Percentiles rank a stretch among this genome's conserved stretches.
Evolutionary conservation across 2,888 invertebrate species (phyloP).

Genomic region (Tineola bisselliella): DNA sequence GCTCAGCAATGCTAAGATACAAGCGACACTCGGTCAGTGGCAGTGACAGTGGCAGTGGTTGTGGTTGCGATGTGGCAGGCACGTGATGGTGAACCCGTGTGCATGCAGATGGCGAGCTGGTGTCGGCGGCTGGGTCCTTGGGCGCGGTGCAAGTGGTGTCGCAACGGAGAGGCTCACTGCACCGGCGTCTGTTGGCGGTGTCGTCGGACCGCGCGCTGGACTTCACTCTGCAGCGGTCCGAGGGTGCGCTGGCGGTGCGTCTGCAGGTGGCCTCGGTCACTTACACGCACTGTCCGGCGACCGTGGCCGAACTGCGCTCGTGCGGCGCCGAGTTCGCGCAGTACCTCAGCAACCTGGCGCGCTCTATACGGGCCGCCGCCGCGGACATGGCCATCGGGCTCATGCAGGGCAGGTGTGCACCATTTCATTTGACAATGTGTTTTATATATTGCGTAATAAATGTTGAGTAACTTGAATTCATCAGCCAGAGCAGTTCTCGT

Average conservation of each 20-base stretch:
- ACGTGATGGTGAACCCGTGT: neutral
- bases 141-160: slow-evolving; percentile 93
- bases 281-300: slow-evolving; percentile 91
- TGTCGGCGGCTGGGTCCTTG: slow-evolving; percentile 84
- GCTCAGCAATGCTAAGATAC: slow-evolving; percentile 88
- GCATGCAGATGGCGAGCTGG: slow-evolving; percentile 23
- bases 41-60: slow-evolving; percentile 15
- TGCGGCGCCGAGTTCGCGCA: slow-evolving; percentile 92
- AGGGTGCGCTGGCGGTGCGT: slow-evolving; percentile 19
- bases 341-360: slow-evolving; percentile 84
- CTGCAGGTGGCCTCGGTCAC: slow-evolving; percentile 90
- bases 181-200: slow-evolving; percentile 81
- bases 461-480: too few relatives aligned
- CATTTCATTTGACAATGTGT: too few relatives aligned
- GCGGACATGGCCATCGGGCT: slow-evolving; percentile 93
- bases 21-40: slow-evolving; percentile 77
- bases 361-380: slow-evolving; percentile 88
- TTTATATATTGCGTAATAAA: too few relatives aligned
- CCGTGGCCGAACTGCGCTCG: slow-evolving; percentile 85
- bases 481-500: neutral
- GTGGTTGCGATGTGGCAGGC: neutral
- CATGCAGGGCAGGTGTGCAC: slow-evolving; percentile 72
- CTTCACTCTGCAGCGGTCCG: slow-evolving; percentile 34
- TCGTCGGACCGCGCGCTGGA: slow-evolving; percentile 35
- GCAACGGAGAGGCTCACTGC: slow-evolving; percentile 84